phyloP scores from a whole-genome alignment of 1,140 invertebrate genomes.

The Euura saliciscinereae region DNA sequence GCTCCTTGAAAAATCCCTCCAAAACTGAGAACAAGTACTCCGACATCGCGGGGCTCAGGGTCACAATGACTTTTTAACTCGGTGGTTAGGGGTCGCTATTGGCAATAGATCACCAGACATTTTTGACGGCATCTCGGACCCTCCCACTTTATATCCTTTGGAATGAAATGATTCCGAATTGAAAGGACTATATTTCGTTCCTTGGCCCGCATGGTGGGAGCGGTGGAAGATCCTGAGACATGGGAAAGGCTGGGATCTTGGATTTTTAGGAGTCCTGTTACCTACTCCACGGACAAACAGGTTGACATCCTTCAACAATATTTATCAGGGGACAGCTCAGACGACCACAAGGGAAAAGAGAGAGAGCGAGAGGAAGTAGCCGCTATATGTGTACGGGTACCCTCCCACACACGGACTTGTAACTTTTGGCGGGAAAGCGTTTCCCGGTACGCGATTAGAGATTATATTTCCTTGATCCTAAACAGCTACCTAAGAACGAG shows the following conservation, averaged over 20 bases:
- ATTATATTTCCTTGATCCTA: constrained; percentile 6
- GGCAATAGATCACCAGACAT: background rate
- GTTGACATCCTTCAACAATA: constrained; percentile 37
- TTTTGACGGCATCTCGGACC: background rate
- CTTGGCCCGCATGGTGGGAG: background rate
- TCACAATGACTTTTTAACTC: too few species aligned
- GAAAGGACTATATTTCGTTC: background rate
- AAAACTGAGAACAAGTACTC: background rate
- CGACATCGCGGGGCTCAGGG: background rate
- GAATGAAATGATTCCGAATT: constrained; percentile 2
- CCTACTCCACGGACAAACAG: constrained; percentile 29
- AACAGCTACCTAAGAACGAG: constrained; percentile 9
- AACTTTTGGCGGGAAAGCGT: constrained; percentile 23
- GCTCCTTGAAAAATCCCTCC: too few species aligned
- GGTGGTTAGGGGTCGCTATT: background rate
- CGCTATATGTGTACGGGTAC: background rate
- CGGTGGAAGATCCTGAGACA: background rate
- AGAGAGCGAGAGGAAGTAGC: background rate
- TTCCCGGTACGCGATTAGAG: background rate
- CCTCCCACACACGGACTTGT: background rate
- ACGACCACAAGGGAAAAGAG: background rate
- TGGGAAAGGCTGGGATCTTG: constrained; percentile 28
- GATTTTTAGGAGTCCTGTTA: constrained; percentile 28
- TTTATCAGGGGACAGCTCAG: constrained; percentile 25
- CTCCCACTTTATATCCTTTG: background rate